Conservation (phyloP, 2,113 vertebrate genomes). For the Gymnorhina tibicen region DNA sequence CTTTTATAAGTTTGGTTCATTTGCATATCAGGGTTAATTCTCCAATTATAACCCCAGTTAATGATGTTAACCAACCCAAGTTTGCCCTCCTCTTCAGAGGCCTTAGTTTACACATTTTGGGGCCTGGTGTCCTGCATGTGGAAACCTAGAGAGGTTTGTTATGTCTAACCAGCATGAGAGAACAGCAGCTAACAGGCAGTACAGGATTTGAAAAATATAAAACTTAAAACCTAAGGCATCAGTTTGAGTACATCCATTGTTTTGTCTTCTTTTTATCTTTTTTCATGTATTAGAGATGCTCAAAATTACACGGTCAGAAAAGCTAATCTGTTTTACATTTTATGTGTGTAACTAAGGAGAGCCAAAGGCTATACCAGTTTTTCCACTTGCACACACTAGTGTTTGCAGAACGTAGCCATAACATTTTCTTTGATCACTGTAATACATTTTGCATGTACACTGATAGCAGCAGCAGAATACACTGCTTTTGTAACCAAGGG, state of each 20-base stretch:
- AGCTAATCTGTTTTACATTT: not conserved
- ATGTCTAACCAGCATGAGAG: too few species aligned
- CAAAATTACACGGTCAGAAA: not conserved
- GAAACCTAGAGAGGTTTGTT: too few species aligned
- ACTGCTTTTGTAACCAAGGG: not conserved
- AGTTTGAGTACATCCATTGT: not conserved
- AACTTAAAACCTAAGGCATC: too few species aligned
- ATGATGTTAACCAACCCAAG: too few species aligned
- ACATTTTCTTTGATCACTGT: not conserved
- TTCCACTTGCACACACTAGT: not conserved
- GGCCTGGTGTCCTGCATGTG: too few species aligned
- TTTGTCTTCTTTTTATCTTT: not conserved
- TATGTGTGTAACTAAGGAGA: not conserved
- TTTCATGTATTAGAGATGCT: not conserved
- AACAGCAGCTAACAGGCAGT: too few species aligned
- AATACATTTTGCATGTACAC: not conserved
- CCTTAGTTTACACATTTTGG: too few species aligned
- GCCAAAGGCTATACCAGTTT: not conserved
- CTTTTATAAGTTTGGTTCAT: too few species aligned
- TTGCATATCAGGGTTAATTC: too few species aligned
- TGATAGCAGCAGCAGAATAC: not conserved
- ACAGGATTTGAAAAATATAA: too few species aligned
- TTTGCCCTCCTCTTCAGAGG: too few species aligned
- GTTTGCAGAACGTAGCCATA: not conserved
- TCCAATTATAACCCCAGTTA: too few species aligned